Conservation (phyloP, 2,888 invertebrate species). For the Agrotis segetum region DNA sequence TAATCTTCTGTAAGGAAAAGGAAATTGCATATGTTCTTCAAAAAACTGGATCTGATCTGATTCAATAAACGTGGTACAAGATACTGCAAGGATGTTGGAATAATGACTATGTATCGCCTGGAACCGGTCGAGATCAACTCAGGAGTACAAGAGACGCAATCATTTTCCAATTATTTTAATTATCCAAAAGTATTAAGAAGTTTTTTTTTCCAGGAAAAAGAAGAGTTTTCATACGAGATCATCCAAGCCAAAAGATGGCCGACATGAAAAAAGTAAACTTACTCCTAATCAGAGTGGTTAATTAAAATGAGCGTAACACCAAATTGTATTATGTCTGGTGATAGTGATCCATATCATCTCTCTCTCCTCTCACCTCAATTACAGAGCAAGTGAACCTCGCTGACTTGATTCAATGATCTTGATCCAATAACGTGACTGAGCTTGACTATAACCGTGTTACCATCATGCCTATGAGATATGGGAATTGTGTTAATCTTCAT, state of each 20-base stretch:
- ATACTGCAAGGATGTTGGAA: background rate
- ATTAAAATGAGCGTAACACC: conserved; percentile 22
- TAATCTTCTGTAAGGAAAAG: background rate
- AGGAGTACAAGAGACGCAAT: background rate
- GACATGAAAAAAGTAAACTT: conserved; percentile 15
- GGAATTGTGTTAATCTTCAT: conserved; percentile 28
- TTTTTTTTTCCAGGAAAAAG: background rate
- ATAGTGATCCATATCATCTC: conserved; percentile 35
- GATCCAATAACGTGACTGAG: conserved; percentile 42
- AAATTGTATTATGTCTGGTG: conserved; percentile 19
- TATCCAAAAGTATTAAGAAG: background rate
- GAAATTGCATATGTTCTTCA: background rate
- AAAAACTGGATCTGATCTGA: background rate
- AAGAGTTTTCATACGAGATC: background rate
- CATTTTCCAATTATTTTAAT: background rate
- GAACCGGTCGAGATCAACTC: background rate
- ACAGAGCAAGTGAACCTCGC: conserved; percentile 42
- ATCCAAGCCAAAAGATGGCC: background rate
- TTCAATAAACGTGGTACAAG: conserved; percentile 2
- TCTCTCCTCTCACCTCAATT: conserved; percentile 34
- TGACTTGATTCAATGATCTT: conserved; percentile 50
- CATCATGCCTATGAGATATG: conserved; percentile 5
- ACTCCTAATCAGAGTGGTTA: conserved; percentile 17
- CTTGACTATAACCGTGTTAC: conserved; percentile 31
- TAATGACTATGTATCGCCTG: conserved; percentile 5